Conservation (phyloP, 2,797 vertebrate species). For the Arctocebus calabarensis region DNA sequence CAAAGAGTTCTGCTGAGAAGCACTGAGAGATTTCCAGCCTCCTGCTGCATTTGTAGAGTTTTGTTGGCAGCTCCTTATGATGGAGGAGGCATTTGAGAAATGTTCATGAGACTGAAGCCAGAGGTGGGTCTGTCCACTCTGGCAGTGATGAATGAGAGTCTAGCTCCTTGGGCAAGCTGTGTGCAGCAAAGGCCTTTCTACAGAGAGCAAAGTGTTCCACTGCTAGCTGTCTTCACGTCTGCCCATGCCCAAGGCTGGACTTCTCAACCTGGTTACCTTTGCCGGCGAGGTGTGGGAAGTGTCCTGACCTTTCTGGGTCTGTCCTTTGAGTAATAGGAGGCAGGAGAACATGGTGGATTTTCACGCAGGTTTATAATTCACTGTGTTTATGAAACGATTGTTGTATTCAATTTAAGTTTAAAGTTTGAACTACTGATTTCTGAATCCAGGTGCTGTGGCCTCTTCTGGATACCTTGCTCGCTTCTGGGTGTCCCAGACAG, state of each 20-base stretch:
- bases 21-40: neutral
- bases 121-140: too few species aligned
- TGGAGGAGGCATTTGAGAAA: neutral
- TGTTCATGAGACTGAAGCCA: neutral
- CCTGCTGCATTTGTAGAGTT: neutral
- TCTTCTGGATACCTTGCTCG: neutral
- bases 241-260: too few species aligned
- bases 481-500: too few species aligned
- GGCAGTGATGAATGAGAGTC: fast-evolving
- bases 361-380: neutral
- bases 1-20: neutral
- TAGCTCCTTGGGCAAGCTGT: neutral
- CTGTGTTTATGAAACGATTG: neutral
- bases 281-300: fast-evolving
- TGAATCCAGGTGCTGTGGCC: fast-evolving
- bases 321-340: neutral
- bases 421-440: neutral
- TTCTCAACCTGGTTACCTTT: neutral
- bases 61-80: neutral
- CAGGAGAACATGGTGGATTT: fast-evolving
- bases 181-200: neutral
- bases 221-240: fast-evolving
- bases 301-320: neutral
- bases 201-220: neutral
- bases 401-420: slow-evolving; percentile 35